These are phyloP conservation scores for Cosmopolites sordidus DNA, from an alignment of 2,888 invertebrate genomes.

Conservation along the genomic window DNA sequence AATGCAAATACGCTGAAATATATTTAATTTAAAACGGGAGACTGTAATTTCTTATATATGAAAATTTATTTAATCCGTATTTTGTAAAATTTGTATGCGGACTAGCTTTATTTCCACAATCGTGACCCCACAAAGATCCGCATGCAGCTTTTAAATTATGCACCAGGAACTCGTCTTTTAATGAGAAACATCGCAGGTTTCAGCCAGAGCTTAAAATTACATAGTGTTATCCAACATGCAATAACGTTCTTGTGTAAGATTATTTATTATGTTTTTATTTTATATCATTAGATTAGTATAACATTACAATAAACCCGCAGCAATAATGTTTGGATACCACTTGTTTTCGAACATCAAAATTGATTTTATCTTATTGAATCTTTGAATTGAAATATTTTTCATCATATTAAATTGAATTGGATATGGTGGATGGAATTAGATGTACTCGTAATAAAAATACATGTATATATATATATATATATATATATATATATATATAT, in stretches of 20 bases:
- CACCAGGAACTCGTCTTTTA: conserved; percentile 1
- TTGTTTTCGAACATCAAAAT: too few species aligned
- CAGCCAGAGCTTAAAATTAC: background rate
- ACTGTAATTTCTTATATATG: background rate
- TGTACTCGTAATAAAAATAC: background rate
- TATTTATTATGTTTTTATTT: too few species aligned
- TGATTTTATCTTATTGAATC: too few species aligned
- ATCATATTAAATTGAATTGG: too few species aligned
- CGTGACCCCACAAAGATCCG: conserved; percentile 1
- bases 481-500: background rate
- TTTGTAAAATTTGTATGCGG: background rate
- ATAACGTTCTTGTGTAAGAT: background rate
- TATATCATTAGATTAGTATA: too few species aligned
- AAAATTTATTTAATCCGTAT: background rate
- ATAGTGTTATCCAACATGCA: background rate
- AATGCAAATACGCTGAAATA: too few species aligned
- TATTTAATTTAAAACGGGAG: too few species aligned
- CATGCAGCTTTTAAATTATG: conserved; percentile 2
- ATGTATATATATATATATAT: background rate
- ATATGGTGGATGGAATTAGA: too few species aligned
- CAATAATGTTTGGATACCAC: too few species aligned
- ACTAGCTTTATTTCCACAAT: conserved; percentile 1
- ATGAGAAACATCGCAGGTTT: conserved; percentile 1
- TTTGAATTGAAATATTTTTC: too few species aligned
- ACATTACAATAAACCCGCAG: too few species aligned